phyloP scores from a whole-genome alignment of 2,888 invertebrate genomes.

The Clistopyga incitator region DNA sequence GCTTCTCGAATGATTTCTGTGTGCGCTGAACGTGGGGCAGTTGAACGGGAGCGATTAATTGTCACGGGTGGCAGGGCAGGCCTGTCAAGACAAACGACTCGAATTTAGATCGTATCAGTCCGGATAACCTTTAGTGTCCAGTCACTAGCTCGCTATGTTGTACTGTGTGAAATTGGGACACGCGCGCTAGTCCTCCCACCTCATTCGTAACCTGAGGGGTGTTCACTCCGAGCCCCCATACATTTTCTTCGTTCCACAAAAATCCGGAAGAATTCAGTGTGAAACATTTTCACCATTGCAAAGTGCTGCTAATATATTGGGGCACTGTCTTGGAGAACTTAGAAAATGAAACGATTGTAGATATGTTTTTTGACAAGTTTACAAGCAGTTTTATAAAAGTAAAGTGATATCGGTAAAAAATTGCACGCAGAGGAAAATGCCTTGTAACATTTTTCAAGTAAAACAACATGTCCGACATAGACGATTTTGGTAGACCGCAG shows the following conservation, averaged over 20 bases:
- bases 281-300: background rate
- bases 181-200: slow-evolving; percentile 5
- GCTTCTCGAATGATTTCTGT: slow-evolving; percentile 26
- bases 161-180: slow-evolving; percentile 44
- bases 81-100: slow-evolving; percentile 60
- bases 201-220: slow-evolving; percentile 14
- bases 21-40: slow-evolving; percentile 32
- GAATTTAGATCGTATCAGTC: slow-evolving; percentile 59
- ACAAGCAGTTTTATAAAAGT: background rate
- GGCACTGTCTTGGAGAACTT: background rate
- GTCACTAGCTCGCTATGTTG: slow-evolving; percentile 42
- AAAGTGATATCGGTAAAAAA: background rate
- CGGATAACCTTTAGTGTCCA: slow-evolving; percentile 55
- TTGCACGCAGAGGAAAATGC: background rate
- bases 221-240: background rate
- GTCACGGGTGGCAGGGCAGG: slow-evolving; percentile 42
- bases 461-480: background rate
- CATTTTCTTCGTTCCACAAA: slow-evolving; percentile 4
- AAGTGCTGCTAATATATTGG: background rate
- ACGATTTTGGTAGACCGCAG: no score
- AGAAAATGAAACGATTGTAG: background rate
- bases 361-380: background rate
- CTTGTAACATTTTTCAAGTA: background rate
- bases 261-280: background rate
- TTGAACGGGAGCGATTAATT: slow-evolving; percentile 53